Base-by-base conservation (phyloP, 2,113 vertebrate species). In the Psittacula cyanocephala region DNA sequence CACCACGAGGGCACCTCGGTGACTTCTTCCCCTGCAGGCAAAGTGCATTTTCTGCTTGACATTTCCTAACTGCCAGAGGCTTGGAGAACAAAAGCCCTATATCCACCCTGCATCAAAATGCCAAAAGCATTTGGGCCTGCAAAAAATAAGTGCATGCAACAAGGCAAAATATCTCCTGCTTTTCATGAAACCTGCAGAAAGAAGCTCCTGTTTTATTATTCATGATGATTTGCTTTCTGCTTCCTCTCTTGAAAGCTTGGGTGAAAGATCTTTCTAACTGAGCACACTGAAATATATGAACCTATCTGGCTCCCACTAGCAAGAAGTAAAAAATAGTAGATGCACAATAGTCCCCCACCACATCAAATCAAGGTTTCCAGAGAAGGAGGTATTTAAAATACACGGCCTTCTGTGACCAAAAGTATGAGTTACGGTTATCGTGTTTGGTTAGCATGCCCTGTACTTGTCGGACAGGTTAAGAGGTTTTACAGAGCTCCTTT, bases 31-130 rank as follows among this genome's bases (percentile, higher is more conserved):
- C 95, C 95, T 53, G 74, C 53, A 94, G 94, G 88, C 88, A 91
- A 88, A 95, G 52, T 86, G 79, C 85, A 91, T 93, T 96, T 96
- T 97, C 96, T 96, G 95, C 96, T 95, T 96, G 94, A 96, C 96
- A 95, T 94, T 96, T 96, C 78, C 65, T 22, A 49, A 80, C 33
- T 72, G 95, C 92, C 90, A 93, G 88, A 82, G 90, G 87, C 86
- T 72, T 13, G 7, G 35, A 68, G 77, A 91, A 89, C 75, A 81
- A 94, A 90, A 87, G 47, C 71, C 70, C 70, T 86, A 53, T 39
- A 88, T 63, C 29, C 68, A 91, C 13, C 39, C 72, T 41, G 62
- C 52, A 85, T 55, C 41, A 52, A 93, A 91, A 63, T 70, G 89
- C 70, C 1, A 8, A 47, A 64, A 88, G 79, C 23, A 6, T 80